Evolutionary conservation across 2,797 vertebrate species (phyloP).

Genomic region (Glyptemys insculpta): DNA sequence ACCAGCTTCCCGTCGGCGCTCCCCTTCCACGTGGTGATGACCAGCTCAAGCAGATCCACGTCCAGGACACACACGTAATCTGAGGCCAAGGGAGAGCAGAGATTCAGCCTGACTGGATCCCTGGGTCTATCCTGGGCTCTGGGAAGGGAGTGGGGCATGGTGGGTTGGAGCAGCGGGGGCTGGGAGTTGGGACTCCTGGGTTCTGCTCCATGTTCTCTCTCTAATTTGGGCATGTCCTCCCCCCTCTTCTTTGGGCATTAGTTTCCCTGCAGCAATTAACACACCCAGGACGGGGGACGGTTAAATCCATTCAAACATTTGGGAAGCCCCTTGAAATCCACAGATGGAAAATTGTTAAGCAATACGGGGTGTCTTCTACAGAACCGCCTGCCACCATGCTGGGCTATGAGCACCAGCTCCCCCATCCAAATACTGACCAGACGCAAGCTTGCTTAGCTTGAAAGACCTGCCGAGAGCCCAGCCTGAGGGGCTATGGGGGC

Average conservation of each 20-base stretch:
- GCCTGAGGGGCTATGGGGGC: neutral
- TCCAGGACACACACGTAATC: slow-evolving; percentile 95
- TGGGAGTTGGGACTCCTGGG: neutral
- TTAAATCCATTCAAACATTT: neutral
- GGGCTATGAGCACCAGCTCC: neutral
- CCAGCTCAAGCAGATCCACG: slow-evolving; percentile 92
- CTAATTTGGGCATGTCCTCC: neutral
- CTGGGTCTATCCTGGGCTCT: neutral
- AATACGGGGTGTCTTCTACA: neutral
- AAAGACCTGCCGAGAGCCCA: neutral
- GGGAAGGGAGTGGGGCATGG: neutral
- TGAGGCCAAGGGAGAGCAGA: slow-evolving; percentile 46
- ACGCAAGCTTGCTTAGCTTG: neutral
- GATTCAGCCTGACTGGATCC: neutral
- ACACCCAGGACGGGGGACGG: neutral
- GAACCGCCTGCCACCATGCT: neutral
- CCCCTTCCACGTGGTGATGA: slow-evolving; percentile 96
- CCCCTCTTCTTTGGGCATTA: neutral
- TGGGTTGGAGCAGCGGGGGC: neutral
- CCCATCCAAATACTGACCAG: neutral
- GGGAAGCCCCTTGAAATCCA: neutral
- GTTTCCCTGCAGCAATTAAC: neutral
- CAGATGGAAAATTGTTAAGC: no score
- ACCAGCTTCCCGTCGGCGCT: slow-evolving; percentile 87
- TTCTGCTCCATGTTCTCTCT: neutral